Conservation (phyloP, 2,797 vertebrate genomes). For the Valencia hispanica region DNA sequence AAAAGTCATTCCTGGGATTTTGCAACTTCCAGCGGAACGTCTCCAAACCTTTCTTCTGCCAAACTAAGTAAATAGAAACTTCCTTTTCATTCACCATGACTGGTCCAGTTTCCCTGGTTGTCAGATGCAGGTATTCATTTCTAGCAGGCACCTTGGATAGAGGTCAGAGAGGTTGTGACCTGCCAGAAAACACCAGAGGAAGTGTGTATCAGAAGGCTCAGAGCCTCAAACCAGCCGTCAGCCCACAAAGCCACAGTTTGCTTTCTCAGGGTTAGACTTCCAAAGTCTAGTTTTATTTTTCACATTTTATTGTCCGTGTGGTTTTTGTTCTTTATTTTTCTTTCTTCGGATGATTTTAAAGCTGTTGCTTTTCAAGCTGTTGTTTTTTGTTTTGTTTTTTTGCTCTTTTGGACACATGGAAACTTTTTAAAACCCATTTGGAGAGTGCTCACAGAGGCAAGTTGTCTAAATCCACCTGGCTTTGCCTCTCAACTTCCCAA, state of each 20-base stretch:
- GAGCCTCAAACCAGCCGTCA: constrained; percentile 18
- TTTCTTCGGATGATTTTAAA: constrained; percentile 28
- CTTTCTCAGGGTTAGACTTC: constrained; percentile 4
- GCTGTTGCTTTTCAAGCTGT: constrained; percentile 18
- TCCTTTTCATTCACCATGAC: constrained; percentile 9
- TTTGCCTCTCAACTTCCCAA: constrained; percentile 70
- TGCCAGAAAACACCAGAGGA: constrained; percentile 23
- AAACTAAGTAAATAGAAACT: not conserved
- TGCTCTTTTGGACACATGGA: not conserved
- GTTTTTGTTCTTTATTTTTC: constrained; percentile 41
- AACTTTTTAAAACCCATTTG: constrained; percentile 30
- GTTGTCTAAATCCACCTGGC: constrained; percentile 71
- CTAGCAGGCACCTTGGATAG: constrained; percentile 35
- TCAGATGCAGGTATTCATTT: constrained; percentile 35
- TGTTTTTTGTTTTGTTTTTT: constrained; percentile 23
- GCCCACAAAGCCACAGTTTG: constrained; percentile 6
- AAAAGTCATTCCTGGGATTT: not conserved
- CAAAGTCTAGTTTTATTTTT: constrained; percentile 21
- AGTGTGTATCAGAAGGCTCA: constrained; percentile 28
- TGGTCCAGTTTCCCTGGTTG: constrained; percentile 7
- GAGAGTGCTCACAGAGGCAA: constrained; percentile 54
- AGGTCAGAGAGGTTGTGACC: constrained; percentile 56
- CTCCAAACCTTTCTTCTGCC: not conserved
- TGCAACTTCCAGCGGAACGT: not conserved
- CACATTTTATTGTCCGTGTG: constrained; percentile 30